A percentile compares a stretch with the other conserved stretches of the same genome.
Conservation (phyloP, 2,113 vertebrate species). For the Dendropsophus ebraccatus region DNA sequence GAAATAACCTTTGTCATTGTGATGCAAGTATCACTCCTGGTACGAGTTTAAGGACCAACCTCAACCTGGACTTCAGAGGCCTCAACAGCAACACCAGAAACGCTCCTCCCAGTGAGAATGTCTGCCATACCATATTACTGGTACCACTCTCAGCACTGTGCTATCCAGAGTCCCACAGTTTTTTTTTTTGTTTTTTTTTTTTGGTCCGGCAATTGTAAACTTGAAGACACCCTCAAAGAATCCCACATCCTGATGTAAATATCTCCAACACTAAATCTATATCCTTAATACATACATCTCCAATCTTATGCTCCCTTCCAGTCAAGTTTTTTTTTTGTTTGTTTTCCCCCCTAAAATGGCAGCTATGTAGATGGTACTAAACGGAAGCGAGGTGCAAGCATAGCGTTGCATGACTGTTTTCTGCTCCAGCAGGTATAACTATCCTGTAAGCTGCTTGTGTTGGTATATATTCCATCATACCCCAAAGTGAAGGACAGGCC, state of each 20-base stretch:
- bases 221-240: background rate
- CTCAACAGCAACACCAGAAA: background rate
- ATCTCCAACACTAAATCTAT: constrained; percentile 18
- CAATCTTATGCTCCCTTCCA: background rate
- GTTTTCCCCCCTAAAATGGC: background rate
- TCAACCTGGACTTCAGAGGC: background rate
- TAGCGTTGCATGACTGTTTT: constrained; percentile 19
- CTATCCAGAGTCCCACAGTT: background rate
- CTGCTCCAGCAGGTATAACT: background rate
- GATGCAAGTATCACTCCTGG: background rate
- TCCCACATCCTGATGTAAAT: constrained; percentile 30
- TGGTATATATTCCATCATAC: background rate
- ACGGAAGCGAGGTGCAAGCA: background rate
- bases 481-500: background rate
- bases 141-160: background rate
- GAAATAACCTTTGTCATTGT: constrained; percentile 75
- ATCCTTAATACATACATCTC: background rate
- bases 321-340: background rate
- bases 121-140: background rate
- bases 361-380: constrained; percentile 50
- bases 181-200: background rate
- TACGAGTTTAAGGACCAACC: constrained; percentile 32
- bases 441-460: background rate
- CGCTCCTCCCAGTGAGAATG: background rate
- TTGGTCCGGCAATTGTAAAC: background rate